Evolutionary conservation across 2,113 vertebrate genomes (phyloP), one percentile per base, ranked within the genome.

Genomic region (Dolichallabes microphthalmus): DNA sequence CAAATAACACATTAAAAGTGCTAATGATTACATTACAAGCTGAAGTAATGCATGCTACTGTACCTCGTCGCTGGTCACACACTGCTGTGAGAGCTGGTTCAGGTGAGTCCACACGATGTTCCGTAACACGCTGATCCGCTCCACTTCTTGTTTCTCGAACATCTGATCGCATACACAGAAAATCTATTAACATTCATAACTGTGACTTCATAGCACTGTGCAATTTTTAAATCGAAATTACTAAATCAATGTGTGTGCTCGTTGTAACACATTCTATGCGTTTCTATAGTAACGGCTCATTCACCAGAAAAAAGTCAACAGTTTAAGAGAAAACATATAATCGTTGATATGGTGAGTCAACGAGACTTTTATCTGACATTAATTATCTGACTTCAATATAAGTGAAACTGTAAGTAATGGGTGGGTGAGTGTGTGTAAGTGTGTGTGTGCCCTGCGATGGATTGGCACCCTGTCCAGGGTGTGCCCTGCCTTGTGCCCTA

Each of bases 81-180:
- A 99, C 53, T 95, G 95, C 92, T 96, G 95, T 3, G 98, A 99
- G 0, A 99, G 96, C 78, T 96, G 97, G 86, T 99, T 99, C 84
- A 96, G 76, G 0, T 99, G 97, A 19, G 96, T 93, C 98, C 98
- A 99, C n/a, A 99, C 66, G 0, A 95, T 89, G 0, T 96, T 97
- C 87, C 97, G 94, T 88, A 98, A 92, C 76, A 94, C 95, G 91
- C 88, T 95, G 90, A 99, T 97, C 32, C 97, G 91, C 85, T 98
- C 97, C 0, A 93, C 92, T 69, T 98, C 96, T 91, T 97, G 97
- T 76, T 92, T 94, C 89, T 98, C 97, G 85, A 98, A 96, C 66
- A 94, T 91, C 97, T 99, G 71, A 68, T 17, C 14, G 53, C 30
- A 30, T 11, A 32, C 68, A n/a, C 52, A 73, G 2, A 2, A 82